Conservation (phyloP, 2,888 invertebrate genomes). For the Alcis repandata region DNA sequence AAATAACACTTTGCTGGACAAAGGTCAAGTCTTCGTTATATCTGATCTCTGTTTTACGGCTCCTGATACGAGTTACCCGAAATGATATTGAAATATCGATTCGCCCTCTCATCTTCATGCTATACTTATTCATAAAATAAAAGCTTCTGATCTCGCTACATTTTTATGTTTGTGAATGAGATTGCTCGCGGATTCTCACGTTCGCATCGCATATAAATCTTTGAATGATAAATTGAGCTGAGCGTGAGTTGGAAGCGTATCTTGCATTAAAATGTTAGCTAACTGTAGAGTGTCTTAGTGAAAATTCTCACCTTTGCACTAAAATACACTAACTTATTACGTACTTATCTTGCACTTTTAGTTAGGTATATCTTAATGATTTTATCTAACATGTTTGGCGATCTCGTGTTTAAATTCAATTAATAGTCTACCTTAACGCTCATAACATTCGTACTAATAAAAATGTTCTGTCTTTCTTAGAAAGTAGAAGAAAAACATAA, state of each 20-base stretch:
- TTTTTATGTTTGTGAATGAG: conserved; percentile 44
- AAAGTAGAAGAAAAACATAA: background rate
- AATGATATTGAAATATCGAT: conserved; percentile 35
- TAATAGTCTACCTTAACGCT: no score
- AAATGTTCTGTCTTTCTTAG: background rate
- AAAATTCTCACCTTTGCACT: background rate
- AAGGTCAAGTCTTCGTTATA: conserved; percentile 23
- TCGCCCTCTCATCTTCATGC: conserved; percentile 17
- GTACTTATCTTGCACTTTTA: no score
- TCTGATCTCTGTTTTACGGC: conserved; percentile 9
- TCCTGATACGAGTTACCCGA: conserved; percentile 16
- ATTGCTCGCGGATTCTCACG: conserved; percentile 54
- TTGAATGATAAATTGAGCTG: conserved; percentile 36
- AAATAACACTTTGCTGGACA: conserved; percentile 19
- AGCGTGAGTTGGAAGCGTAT: conserved; percentile 23
- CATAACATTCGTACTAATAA: background rate
- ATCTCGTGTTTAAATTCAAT: no score
- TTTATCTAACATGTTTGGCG: no score
- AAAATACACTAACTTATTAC: background rate
- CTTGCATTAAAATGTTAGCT: conserved; percentile 14
- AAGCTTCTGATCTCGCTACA: conserved; percentile 36
- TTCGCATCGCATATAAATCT: conserved; percentile 46
- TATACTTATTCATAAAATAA: conserved; percentile 37
- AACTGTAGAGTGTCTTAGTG: conserved; percentile 5
- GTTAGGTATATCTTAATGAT: no score